A percentile compares a stretch with the other conserved stretches of the same genome.
phyloP scores from a whole-genome alignment of 2,888 invertebrate genomes.

The Mythimna impura region DNA sequence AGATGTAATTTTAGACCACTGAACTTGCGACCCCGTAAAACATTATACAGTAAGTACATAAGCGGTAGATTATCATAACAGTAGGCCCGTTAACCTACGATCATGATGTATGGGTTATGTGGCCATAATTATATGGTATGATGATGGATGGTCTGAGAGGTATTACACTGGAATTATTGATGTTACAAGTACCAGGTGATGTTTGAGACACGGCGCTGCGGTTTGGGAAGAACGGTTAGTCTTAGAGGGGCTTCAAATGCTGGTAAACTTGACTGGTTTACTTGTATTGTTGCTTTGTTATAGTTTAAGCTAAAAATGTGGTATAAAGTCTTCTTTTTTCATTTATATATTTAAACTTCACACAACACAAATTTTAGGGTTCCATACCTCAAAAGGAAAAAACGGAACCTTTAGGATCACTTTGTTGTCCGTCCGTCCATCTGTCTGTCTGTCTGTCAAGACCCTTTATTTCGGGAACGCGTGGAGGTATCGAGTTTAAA shows the following conservation, averaged over 20 bases:
- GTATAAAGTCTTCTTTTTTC: too few relatives aligned
- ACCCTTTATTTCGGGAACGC: too few relatives aligned
- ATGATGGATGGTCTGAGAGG: conserved; percentile 20
- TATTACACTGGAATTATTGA: conserved; percentile 11
- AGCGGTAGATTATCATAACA: conserved; percentile 2
- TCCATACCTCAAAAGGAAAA: too few relatives aligned
- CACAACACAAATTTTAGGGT: too few relatives aligned
- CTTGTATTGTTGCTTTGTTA: too few relatives aligned
- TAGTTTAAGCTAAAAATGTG: too few relatives aligned
- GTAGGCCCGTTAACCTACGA: conserved; percentile 23
- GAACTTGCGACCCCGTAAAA: conserved; percentile 7
- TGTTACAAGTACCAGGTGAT: neutral
- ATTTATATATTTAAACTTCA: too few relatives aligned
- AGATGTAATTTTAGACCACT: conserved; percentile 4
- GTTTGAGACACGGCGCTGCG: neutral
- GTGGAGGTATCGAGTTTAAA: too few relatives aligned
- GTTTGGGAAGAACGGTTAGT: neutral
- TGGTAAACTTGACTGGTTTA: too few relatives aligned
- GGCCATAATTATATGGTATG: conserved; percentile 28
- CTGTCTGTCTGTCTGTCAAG: too few relatives aligned
- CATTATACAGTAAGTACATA: neutral
- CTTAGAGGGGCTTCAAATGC: neutral
- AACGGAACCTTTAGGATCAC: too few relatives aligned
- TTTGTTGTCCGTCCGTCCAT: too few relatives aligned
- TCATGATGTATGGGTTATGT: conserved; percentile 12